Conservation (phyloP, 2,113 vertebrate genomes). For the Poecilia latipinna region DNA sequence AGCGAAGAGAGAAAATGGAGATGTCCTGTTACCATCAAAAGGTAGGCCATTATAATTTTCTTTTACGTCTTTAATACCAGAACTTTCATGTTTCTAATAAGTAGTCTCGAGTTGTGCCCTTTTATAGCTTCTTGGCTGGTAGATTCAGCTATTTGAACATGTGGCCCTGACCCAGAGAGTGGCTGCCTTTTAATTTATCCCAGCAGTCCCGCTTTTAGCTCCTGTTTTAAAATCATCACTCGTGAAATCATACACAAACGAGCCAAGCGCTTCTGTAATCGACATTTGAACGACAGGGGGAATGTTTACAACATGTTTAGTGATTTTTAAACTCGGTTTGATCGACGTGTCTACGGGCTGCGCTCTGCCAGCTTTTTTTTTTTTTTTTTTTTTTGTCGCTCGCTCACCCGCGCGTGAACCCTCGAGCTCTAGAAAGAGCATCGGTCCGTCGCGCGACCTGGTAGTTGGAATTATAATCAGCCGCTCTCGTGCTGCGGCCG, state of each 20-base stretch:
- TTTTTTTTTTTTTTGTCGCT: slow-evolving; percentile 3
- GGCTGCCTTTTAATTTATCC: slow-evolving; percentile 30
- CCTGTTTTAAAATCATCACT: neutral
- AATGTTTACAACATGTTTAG: slow-evolving; percentile 24
- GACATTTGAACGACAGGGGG: neutral
- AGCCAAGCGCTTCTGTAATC: neutral
- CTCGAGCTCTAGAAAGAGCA: slow-evolving; percentile 22
- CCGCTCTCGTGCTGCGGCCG: slow-evolving; percentile 42
- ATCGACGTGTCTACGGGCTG: slow-evolving; percentile 11
- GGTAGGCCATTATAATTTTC: slow-evolving; percentile 56
- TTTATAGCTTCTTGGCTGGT: slow-evolving; percentile 22
- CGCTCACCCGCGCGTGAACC: slow-evolving; percentile 61
- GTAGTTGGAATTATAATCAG: slow-evolving; percentile 17
- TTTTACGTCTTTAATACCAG: neutral
- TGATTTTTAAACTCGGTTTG: neutral
- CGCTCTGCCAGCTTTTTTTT: slow-evolving; percentile 35
- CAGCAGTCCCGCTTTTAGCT: slow-evolving; percentile 28
- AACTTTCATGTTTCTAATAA: slow-evolving; percentile 40
- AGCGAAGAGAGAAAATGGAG: slow-evolving; percentile 75
- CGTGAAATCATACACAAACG: neutral
- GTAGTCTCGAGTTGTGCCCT: neutral
- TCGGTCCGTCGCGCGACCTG: slow-evolving; percentile 39
- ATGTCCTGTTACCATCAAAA: slow-evolving; percentile 72
- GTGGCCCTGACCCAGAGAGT: slow-evolving; percentile 23
- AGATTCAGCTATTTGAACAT: slow-evolving; percentile 29